Base-by-base conservation (phyloP, 2,113 vertebrate genomes). In the Leptobrachium leishanense region DNA sequence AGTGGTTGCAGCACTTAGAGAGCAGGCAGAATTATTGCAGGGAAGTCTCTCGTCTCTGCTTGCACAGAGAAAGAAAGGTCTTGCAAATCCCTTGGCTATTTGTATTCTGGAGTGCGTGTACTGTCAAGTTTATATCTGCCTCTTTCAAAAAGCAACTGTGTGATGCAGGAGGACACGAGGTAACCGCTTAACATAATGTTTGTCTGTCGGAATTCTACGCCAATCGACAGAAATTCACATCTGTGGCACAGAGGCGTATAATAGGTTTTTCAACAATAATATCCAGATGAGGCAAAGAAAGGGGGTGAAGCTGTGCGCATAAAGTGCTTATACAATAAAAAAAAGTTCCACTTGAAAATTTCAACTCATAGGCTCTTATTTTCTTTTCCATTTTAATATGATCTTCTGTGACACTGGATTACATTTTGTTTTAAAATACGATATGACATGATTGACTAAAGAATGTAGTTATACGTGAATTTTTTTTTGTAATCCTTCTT, bases 51-150 rank as follows among this genome's bases (percentile, higher is more conserved):
- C 74, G 65, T 74, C 53, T 55, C 64, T 81, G 71, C 75, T 84
- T 78, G 2, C 83, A 82, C 3, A 3, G 82, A 75, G 74, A 13
- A 1, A 39, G 72, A 78, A 9, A 74, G 68, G 43, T 78, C 78
- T 87, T 82, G 84, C 82, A 82, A 83, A 79, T 69, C 5, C 1
- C 79, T 41, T 20, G 12, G 75, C 81, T 74, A 54, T 75, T 79
- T 43, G 55, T 79, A 73, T 84, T 82, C 74, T 4, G 81, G 39
- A 84, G 83, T 2, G 0, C 31, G 20, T 82, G 50, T 43, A 66
- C 81, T 88, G 87, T 88, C 88, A 85, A 39, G 83, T 73, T 86
- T 84, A 84, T 82, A 74, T 85, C 83, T 77, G 77, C 15, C 57
- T 20, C 31, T 67, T 13, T 84, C 83, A 79, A 81, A 50, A 84